Percentiles rank a stretch among this genome's conserved stretches.
These are phyloP conservation scores for Gambusia yucatana DNA, from an alignment of 2,797 vertebrate genomes.

Conservation along the genomic window DNA sequence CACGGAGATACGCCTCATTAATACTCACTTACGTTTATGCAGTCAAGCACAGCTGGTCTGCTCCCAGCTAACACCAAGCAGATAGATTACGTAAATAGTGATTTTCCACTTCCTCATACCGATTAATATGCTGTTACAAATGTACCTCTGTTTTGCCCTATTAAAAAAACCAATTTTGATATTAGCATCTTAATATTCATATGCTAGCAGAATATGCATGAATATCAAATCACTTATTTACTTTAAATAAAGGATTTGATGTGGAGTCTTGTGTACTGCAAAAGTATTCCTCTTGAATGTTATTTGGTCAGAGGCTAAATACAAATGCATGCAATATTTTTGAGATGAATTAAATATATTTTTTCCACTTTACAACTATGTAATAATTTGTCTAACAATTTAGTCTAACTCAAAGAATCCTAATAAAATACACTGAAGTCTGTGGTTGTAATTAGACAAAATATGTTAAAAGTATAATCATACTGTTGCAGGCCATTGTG, in stretches of 20 bases:
- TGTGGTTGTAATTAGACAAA: not conserved
- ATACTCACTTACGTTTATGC: conserved; percentile 47
- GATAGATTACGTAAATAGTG: conserved; percentile 9
- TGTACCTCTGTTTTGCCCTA: not conserved
- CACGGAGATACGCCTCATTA: conserved; percentile 65
- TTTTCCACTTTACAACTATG: not conserved
- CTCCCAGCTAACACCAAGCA: conserved; percentile 14
- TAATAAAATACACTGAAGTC: not conserved
- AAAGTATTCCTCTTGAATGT: not conserved
- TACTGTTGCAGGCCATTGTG: not conserved
- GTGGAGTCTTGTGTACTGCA: not conserved
- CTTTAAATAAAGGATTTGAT: not conserved
- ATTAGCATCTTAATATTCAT: not conserved
- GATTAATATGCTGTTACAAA: conserved; percentile 1
- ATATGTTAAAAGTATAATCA: not conserved
- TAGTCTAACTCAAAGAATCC: not conserved
- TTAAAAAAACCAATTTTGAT: not conserved
- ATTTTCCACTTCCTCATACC: conserved; percentile 12
- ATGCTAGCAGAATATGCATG: too few relatives aligned
- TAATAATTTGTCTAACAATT: not conserved
- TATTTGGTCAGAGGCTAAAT: not conserved
- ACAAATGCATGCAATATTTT: not conserved
- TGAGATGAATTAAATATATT: not conserved
- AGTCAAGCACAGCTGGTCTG: conserved; percentile 38
- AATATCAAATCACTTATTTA: not conserved